A percentile compares a stretch with the other conserved stretches of the same genome.
phyloP scores from a whole-genome alignment of 2,888 invertebrate species.

The Drosophila nr. perissopoda region DNA sequence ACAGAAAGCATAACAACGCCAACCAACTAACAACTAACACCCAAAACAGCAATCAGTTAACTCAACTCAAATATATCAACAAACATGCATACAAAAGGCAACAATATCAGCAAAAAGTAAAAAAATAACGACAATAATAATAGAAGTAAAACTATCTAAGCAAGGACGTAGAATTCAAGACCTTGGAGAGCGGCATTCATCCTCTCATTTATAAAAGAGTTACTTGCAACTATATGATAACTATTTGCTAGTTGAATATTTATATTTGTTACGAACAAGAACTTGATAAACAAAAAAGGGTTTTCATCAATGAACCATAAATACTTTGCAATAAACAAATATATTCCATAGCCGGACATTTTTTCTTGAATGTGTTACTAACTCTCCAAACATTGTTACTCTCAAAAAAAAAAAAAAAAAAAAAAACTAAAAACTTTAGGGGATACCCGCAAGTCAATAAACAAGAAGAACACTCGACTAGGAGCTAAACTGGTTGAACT shows the following conservation, averaged over 20 bases:
- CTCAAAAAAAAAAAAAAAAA: background rate
- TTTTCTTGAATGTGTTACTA: background rate
- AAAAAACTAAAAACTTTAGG: conserved; percentile 22
- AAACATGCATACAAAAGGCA: conserved; percentile 7
- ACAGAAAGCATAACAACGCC: conserved; percentile 36
- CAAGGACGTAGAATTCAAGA: background rate
- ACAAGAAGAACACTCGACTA: conserved; percentile 20
- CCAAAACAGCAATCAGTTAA: conserved; percentile 67
- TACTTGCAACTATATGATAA: background rate
- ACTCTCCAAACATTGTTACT: background rate
- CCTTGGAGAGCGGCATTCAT: background rate
- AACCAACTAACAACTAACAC: conserved; percentile 55
- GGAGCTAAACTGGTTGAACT: conserved; percentile 42
- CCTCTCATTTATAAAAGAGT: background rate
- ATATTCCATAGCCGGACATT: background rate
- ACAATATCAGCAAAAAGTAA: background rate
- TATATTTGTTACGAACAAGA: background rate
- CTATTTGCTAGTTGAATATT: background rate
- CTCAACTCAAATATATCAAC: conserved; percentile 16
- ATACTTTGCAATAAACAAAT: background rate
- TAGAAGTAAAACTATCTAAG: background rate
- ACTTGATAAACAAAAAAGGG: background rate
- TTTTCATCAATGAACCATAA: background rate
- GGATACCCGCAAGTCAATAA: conserved; percentile 10
- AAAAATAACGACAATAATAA: background rate